Evolutionary conservation across 1,140 invertebrate species (phyloP), one percentile per base, ranked within the genome.

Genomic region (Teleopsis dalmanni): DNA sequence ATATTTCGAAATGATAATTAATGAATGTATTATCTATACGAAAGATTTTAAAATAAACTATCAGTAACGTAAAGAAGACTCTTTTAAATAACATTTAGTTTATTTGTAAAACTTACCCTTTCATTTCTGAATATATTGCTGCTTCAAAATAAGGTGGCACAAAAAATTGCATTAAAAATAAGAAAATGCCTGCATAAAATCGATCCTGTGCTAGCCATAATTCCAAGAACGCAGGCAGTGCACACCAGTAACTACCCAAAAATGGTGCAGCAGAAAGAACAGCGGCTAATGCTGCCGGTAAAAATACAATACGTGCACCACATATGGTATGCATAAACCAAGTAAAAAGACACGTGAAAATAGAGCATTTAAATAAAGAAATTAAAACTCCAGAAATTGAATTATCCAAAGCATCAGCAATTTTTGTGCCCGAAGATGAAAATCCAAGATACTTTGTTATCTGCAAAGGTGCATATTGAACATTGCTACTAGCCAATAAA

Each of bases 301-400:
- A 78, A 70, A 96, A 97, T 16, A 97, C 88, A 52, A 98, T 88
- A 65, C 94, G 89, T 1, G 95, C 86, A 55, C 88, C 87, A 71
- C 98, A 98, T 3, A 98, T 69, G 54, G 91, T 94, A 64, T 98
- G 95, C 38, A 95, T 88, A 25, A 98, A 81, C 91, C 95, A 98
- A 0, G 95, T 98, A 82, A 95, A 99, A 47, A 98, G 74, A 1
- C 94, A 95, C 70, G 98, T 98, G 73, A 99, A 99, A 0, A 88
- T 78, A 4, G 92, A 88, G 80, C 98, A 92, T 75, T 98, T 99
- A 51, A 97, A 88, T 1, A 93, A 95, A 1, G 94, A 93, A 35
- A 88, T 82, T 63, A 98, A 93, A 3, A 99, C 90, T 29, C 81
- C 77, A 37, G 78, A 81, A n/a, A 85, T 78, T 2, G 82, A 81